Conservation (phyloP, 37 sponge, comb jelly and placozoan species). For the Diacarnus erythraeanus region DNA sequence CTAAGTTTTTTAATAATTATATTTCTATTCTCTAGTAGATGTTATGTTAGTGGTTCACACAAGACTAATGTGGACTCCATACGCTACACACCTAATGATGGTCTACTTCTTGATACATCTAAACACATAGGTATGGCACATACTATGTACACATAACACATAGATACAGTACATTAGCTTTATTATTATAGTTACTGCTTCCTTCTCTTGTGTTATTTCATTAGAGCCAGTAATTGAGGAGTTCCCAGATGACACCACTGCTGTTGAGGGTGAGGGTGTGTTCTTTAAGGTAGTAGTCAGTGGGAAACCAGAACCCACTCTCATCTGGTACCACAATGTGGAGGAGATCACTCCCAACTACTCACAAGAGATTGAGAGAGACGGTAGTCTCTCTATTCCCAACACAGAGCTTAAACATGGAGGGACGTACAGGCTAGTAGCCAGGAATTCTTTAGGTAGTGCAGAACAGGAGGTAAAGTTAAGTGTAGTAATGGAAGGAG, state of each 20-base stretch:
- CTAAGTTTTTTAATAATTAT: no score
- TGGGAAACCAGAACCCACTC: constrained; percentile 23
- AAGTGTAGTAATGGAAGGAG: constrained; percentile 7
- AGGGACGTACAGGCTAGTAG: constrained; percentile 21
- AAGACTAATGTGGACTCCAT: no score
- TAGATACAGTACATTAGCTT: no score
- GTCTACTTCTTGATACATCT: no score
- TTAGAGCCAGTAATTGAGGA: constrained; percentile 21
- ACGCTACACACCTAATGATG: no score
- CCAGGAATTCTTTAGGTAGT: constrained; percentile 26
- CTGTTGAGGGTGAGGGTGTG: constrained; percentile 22
- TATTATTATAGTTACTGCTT: no score
- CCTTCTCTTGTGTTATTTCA: neutral
- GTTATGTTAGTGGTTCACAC: no score
- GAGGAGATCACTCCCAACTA: constrained; percentile 7
- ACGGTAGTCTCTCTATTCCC: constrained; percentile 15
- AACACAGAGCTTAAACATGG: constrained; percentile 10
- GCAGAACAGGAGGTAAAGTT: constrained; percentile 14
- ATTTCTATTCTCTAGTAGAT: no score
- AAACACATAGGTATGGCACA: no score
- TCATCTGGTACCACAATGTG: constrained; percentile 16
- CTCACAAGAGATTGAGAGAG: constrained; percentile 2
- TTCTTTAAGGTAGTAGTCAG: constrained; percentile 16
- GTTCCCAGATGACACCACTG: constrained; percentile 2
- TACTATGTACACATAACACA: no score